Percentiles rank a stretch among this genome's conserved stretches.
Conservation (phyloP, 2,113 vertebrate genomes). For the Sciurus niger region DNA sequence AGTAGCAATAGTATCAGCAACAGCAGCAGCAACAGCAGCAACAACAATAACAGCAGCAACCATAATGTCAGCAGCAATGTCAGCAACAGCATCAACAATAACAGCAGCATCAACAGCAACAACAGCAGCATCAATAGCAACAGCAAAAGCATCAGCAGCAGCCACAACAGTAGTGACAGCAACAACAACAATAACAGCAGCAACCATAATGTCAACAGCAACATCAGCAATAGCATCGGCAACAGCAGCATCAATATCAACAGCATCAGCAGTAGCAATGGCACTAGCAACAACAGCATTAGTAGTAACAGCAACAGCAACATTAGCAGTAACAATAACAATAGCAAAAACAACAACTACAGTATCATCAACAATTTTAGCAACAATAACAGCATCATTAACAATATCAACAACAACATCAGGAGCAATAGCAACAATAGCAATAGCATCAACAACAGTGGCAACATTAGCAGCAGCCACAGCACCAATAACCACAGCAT, state of each 20-base stretch:
- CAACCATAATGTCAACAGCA: fast-evolving
- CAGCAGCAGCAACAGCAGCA: fast-evolving
- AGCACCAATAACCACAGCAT: not conserved
- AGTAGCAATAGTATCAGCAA: fast-evolving
- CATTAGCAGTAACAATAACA: fast-evolving
- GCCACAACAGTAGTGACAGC: fast-evolving
- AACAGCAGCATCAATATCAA: fast-evolving
- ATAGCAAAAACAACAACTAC: fast-evolving
- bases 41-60: fast-evolving
- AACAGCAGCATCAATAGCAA: fast-evolving
- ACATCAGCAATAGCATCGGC: fast-evolving
- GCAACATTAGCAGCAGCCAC: fast-evolving
- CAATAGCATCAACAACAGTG: fast-evolving
- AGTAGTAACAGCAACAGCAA: fast-evolving
- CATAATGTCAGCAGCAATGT: fast-evolving
- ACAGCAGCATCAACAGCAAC: fast-evolving
- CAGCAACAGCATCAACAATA: fast-evolving
- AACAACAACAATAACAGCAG: fast-evolving
- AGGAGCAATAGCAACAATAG: fast-evolving
- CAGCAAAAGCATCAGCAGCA: fast-evolving
- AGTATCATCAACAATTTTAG: fast-evolving
- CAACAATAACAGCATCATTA: fast-evolving
- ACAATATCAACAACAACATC: fast-evolving
- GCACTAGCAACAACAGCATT: fast-evolving
- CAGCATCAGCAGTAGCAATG: fast-evolving